These are phyloP conservation scores for Cossypha dichroa DNA, from an alignment of 2,797 vertebrate genomes.

Conservation along the genomic window DNA sequence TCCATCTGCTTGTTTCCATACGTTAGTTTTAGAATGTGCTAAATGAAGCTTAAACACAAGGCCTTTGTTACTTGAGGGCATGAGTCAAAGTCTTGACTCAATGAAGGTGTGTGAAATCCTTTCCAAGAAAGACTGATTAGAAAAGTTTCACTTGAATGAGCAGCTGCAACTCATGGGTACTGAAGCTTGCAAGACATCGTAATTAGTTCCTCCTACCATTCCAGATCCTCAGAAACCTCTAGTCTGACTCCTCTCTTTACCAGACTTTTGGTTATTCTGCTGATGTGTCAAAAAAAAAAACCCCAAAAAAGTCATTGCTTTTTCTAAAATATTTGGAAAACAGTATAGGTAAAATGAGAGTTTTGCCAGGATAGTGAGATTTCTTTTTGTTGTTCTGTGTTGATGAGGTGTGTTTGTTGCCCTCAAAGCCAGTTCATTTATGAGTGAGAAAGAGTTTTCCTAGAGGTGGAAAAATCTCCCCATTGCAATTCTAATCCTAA, in stretches of 20 bases:
- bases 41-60: conserved; percentile 58
- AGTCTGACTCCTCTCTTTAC: neutral
- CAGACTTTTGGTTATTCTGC: neutral
- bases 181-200: conserved; percentile 44
- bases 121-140: conserved; percentile 58
- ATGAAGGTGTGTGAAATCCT: conserved; percentile 64
- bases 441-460: neutral
- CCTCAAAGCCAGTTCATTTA: neutral
- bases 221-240: neutral
- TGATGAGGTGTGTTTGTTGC: neutral
- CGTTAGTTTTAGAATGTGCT: conserved; percentile 45
- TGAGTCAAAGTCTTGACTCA: conserved; percentile 59
- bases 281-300: neutral
- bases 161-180: conserved; percentile 51
- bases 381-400: neutral
- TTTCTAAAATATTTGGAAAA: neutral
- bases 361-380: neutral
- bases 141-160: conserved; percentile 50
- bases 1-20: conserved; percentile 50
- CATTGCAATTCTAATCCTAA: neutral
- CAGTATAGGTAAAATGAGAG: neutral
- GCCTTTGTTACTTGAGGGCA: conserved; percentile 56
- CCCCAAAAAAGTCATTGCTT: neutral
- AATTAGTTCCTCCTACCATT: conserved; percentile 43
- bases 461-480: neutral